Conservation (phyloP, 1,140 invertebrate genomes). For the Patella vulgata region DNA sequence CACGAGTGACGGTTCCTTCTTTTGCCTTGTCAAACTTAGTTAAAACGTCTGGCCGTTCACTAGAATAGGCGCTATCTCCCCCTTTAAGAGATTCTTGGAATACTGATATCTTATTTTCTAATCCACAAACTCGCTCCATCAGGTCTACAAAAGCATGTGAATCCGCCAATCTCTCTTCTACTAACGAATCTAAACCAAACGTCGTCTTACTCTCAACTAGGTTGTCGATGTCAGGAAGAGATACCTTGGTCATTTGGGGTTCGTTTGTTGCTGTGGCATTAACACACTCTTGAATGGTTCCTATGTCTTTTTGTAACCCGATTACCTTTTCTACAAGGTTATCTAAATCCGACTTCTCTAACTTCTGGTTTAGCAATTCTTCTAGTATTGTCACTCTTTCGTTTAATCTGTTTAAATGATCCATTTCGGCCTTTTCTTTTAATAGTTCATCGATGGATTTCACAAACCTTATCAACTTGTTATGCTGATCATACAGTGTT, state of each 20-base stretch:
- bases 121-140: no score
- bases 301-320: constrained; percentile 1
- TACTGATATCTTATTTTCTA: no score
- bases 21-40: constrained; percentile 10
- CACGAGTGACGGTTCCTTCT: constrained; percentile 2
- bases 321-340: constrained; percentile 1
- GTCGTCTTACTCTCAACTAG: no score
- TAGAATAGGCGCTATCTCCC: background rate
- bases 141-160: no score
- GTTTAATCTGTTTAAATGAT: no score
- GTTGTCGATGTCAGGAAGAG: no score
- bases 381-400: no score
- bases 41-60: constrained; percentile 10
- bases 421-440: no score
- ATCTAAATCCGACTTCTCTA: background rate
- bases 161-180: no score
- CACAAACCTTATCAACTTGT: constrained; percentile 42
- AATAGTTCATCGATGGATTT: constrained; percentile 40
- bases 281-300: background rate
- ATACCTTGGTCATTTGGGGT: no score
- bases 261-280: background rate
- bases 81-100: no score
- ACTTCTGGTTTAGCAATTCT: constrained; percentile 22
- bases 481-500: constrained; percentile 39
- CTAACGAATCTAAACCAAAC: no score